Conservation (phyloP, 2,797 vertebrate genomes). For the Otolemur crassicaudatus region DNA sequence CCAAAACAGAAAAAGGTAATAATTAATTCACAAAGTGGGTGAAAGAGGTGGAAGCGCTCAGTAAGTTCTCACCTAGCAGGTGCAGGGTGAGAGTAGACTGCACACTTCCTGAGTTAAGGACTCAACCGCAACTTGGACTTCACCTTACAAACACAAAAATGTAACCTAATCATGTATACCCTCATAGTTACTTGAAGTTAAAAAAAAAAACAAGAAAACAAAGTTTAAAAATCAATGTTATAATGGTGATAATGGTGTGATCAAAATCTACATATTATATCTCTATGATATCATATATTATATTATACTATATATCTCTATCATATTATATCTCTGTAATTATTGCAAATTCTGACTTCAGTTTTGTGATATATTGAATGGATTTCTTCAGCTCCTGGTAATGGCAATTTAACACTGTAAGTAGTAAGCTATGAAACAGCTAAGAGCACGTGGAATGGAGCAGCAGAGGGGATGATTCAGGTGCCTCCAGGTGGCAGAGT, state of each 20-base stretch:
- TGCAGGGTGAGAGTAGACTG: too few species aligned
- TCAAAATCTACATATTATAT: neutral
- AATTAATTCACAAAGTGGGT: too few species aligned
- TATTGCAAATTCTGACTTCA: neutral
- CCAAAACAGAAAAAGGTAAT: too few species aligned
- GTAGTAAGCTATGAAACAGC: neutral
- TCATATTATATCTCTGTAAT: neutral
- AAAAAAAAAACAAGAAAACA: neutral
- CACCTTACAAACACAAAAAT: too few species aligned
- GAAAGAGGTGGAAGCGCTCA: too few species aligned
- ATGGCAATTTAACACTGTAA: neutral
- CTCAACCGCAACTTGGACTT: too few species aligned
- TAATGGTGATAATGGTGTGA: neutral
- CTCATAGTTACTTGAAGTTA: too few species aligned
- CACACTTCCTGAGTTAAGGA: too few species aligned
- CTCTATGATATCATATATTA: too few species aligned
- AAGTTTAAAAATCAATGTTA: neutral
- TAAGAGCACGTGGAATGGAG: neutral
- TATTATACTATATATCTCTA: too few species aligned
- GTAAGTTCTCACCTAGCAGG: too few species aligned
- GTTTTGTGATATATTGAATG: neutral
- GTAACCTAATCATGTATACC: too few species aligned
- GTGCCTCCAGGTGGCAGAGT: neutral
- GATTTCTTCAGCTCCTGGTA: neutral
- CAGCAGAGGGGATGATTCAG: fast-evolving